Evolutionary conservation across 2,888 invertebrate genomes (phyloP).

Genomic region (Dromius quadrimaculatus): DNA sequence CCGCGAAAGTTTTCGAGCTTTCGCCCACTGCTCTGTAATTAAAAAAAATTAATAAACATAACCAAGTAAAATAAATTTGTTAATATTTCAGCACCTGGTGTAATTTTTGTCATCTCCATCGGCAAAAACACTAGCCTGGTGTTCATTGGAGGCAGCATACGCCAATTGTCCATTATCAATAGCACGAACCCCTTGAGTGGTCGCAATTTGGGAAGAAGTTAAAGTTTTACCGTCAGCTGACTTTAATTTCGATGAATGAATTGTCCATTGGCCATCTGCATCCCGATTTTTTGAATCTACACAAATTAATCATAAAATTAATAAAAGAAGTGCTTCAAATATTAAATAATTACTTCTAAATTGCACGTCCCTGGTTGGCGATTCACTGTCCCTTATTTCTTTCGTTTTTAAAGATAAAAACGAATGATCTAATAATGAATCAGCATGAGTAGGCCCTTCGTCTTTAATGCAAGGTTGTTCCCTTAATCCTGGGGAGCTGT

Average conservation of each 20-base stretch:
- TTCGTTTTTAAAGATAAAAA: conserved; percentile 83
- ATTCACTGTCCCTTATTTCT: conserved; percentile 83
- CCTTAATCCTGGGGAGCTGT: conserved; percentile 56
- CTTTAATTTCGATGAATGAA: conserved; percentile 73
- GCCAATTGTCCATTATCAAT: conserved; percentile 75
- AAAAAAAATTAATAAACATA: no score
- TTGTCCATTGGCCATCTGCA: conserved; percentile 72
- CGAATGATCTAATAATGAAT: conserved; percentile 80
- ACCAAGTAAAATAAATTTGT: no score
- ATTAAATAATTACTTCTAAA: conserved; percentile 59
- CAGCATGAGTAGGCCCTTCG: conserved; percentile 70
- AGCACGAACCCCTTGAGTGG: conserved; percentile 75
- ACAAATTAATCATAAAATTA: no score
- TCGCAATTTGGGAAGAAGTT: conserved; percentile 72
- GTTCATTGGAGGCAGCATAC: conserved; percentile 75
- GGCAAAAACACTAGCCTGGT: conserved; percentile 69
- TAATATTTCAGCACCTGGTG: no score
- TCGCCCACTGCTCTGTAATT: conserved; percentile 68
- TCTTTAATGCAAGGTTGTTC: conserved; percentile 54
- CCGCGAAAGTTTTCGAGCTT: conserved; percentile 58
- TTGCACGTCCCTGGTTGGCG: conserved; percentile 74
- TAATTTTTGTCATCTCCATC: conserved; percentile 71
- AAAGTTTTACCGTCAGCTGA: conserved; percentile 76
- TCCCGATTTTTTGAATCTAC: conserved; percentile 66
- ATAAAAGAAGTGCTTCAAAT: no score